Conservation (phyloP, 2,113 vertebrate genomes). For the Myanophis thanlyinensis region DNA sequence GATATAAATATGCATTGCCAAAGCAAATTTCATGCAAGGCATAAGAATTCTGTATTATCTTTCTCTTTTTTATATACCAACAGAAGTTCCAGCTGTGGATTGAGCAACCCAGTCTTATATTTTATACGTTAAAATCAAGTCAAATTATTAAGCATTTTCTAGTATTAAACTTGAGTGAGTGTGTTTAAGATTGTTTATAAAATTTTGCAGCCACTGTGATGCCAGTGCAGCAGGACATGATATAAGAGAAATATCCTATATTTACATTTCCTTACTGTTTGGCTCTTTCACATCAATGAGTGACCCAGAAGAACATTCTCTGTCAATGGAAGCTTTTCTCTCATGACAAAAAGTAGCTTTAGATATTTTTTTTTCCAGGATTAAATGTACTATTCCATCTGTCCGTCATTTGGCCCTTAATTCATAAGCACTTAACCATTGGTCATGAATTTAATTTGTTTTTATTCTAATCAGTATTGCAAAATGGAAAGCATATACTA, state of each 20-base stretch:
- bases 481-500: background rate
- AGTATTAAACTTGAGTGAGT: background rate
- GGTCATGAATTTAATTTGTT: background rate
- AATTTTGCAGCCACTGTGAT: background rate
- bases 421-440: background rate
- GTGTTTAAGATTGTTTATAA: background rate
- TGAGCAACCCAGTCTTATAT: background rate
- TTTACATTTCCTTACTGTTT: background rate
- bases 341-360: background rate
- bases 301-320: background rate
- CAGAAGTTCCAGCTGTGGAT: background rate
- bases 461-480: background rate
- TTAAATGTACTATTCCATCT: background rate
- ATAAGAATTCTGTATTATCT: background rate
- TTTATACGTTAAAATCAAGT: background rate
- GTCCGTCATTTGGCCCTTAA: background rate
- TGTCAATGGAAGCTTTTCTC: background rate
- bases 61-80: background rate
- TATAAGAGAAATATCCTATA: background rate
- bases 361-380: background rate
- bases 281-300: background rate
- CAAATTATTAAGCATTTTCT: background rate
- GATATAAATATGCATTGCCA: background rate
- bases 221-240: background rate
- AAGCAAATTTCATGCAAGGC: background rate